Evolutionary conservation across 2,888 invertebrate species (phyloP).

Genomic region (Phania funesta): DNA sequence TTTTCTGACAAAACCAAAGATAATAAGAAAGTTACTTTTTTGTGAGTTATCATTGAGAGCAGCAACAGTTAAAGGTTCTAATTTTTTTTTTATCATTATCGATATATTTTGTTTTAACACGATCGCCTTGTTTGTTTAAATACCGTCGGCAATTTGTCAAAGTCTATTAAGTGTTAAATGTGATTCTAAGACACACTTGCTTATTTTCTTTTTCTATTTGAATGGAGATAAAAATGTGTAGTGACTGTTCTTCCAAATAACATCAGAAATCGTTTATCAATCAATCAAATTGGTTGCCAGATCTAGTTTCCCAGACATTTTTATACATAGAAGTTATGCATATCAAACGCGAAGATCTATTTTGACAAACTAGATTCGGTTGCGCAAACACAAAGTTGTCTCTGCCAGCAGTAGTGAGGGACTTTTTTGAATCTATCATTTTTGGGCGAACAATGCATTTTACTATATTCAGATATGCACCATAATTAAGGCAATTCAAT

Average conservation of each 20-base stretch:
- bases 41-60: neutral
- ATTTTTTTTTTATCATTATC: conserved; percentile 20
- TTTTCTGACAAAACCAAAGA: conserved; percentile 9
- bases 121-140: conserved; percentile 18
- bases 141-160: conserved; percentile 43
- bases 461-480: no score
- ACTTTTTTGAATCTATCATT: no score
- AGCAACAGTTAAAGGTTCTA: neutral
- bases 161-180: conserved; percentile 6
- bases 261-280: conserved; percentile 7
- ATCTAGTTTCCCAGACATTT: no score
- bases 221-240: neutral
- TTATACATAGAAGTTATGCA: no score
- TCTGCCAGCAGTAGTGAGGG: no score
- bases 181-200: neutral
- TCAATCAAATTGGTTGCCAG: conserved; percentile 10
- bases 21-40: neutral
- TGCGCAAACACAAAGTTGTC: no score
- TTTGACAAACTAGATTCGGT: no score
- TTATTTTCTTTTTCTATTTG: neutral
- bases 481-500: no score
- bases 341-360: no score
- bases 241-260: neutral
- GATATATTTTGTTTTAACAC: conserved; percentile 15
- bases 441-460: no score